These are phyloP conservation scores for Rhizoglyphus robini DNA, from an alignment of 1,140 invertebrate species.

Conservation along the genomic window DNA sequence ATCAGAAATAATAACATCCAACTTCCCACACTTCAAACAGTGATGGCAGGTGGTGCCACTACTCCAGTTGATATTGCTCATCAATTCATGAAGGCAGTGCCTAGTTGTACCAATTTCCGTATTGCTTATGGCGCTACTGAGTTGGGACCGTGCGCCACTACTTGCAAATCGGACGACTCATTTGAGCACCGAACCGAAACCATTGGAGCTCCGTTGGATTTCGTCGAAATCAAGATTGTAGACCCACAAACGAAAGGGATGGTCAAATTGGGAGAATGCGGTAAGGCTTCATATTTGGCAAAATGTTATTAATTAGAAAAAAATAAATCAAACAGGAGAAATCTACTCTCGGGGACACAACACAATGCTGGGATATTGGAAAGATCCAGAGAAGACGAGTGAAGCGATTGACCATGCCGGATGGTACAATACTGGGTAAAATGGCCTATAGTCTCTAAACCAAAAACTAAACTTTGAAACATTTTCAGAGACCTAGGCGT, in stretches of 20 bases:
- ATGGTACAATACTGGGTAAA: slow-evolving; percentile 90
- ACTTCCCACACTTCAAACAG: slow-evolving; percentile 11
- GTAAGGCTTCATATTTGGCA: too few relatives aligned
- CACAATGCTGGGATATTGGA: slow-evolving; percentile 74
- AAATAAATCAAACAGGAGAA: slow-evolving; percentile 48
- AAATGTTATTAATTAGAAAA: too few relatives aligned
- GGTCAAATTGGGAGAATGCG: slow-evolving; percentile 18
- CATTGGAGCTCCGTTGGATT: slow-evolving; percentile 53
- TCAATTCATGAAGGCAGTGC: neutral
- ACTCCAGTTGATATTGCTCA: slow-evolving; percentile 11
- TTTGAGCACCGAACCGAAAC: neutral
- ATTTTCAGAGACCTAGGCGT: slow-evolving; percentile 54
- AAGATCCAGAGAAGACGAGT: slow-evolving; percentile 61
- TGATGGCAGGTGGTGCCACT: slow-evolving; percentile 18
- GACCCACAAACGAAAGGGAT: slow-evolving; percentile 40
- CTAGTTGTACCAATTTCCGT: slow-evolving; percentile 6
- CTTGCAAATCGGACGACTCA: too few relatives aligned
- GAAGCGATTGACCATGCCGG: slow-evolving; percentile 51
- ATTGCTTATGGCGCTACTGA: slow-evolving; percentile 24
- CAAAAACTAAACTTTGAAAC: too few relatives aligned
- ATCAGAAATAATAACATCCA: slow-evolving; percentile 7
- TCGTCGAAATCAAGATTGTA: slow-evolving; percentile 61
- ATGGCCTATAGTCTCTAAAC: too few relatives aligned
- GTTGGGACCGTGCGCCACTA: too few relatives aligned
- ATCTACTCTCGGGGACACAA: slow-evolving; percentile 63